Conservation (phyloP, 1,140 invertebrate species). For the Scylla paramamosain region DNA sequence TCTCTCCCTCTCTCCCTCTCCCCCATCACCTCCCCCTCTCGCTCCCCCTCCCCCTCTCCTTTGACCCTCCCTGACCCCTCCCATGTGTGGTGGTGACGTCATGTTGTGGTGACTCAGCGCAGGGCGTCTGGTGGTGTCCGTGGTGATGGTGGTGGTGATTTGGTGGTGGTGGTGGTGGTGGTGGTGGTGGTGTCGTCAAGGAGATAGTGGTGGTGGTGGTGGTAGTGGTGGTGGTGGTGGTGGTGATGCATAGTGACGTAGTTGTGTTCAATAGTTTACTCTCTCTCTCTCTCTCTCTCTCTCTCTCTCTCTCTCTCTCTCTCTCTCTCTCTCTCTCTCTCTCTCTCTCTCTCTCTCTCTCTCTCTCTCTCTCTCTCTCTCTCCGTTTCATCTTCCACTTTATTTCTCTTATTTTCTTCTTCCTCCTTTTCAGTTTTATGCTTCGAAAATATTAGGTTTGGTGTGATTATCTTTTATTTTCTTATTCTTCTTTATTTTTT, state of each 20-base stretch:
- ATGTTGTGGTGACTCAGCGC: background rate
- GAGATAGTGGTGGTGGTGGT: background rate
- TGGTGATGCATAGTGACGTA: background rate
- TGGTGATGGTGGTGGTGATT: background rate
- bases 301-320: background rate
- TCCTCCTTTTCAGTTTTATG: background rate
- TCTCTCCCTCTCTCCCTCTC: too few species aligned
- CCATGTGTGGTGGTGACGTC: constrained; percentile 17
- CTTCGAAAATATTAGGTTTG: background rate
- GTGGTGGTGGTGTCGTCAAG: background rate
- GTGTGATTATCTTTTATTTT: background rate
- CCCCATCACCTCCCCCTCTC: background rate
- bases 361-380: too few species aligned
- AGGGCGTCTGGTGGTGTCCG: too few species aligned
- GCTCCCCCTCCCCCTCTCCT: background rate
- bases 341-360: background rate
- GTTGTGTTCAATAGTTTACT: background rate
- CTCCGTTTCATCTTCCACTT: background rate
- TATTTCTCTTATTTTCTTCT: background rate
- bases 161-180: background rate
- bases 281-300: constrained; percentile 51
- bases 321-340: background rate
- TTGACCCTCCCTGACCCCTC: background rate
- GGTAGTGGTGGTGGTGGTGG: background rate
- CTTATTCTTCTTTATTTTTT: background rate